Base-by-base conservation (phyloP, 1,140 invertebrate genomes). In the Teleogryllus occipitalis region DNA sequence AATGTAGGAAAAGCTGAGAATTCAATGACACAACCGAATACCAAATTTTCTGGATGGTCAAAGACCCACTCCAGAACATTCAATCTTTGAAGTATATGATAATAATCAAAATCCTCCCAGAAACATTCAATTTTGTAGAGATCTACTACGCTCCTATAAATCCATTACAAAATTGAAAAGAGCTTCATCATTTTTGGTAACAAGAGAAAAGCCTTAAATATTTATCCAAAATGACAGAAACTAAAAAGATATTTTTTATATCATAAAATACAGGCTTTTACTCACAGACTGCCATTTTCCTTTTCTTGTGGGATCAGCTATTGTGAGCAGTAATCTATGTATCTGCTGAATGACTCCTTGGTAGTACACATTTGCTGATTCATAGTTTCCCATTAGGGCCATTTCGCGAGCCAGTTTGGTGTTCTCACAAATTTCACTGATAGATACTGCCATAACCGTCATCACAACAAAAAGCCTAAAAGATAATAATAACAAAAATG, bases 341-440 rank as follows among this genome's bases (percentile, higher is more conserved):
- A 98, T 94, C 87, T 97, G 95, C 85, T 96, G 94, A 49, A 97
- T 89, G 7, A 96, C 94, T 76, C 96, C 95, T 87, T 98, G 95
- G 86, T 98, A 99, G 87, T 98, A 98, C 76, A 98, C 95, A 83
- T 92, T 89, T 14, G 97, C 94, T 80, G 95, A 95, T 84, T 98
- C 97, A 85, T 99, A 99, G 86, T 98, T 98, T 8, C 97, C 97
- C 84, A 96, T 93, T 81, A 98, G 88, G 79, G 96, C 95, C 92
- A 95, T 96, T 88, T 99, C 97, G 83, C 97, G 89, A 54, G 95
- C 97, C 84, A 98, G 88, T 87, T 96, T 97, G 79, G 95, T 93
- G 88, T 96, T 96, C 88, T 97, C 94, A 89, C 92, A 94, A 86
- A 97, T 96, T 89, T 97, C 95, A 86, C 90, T 93, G 85, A 95